Evolutionary conservation across 2,113 vertebrate genomes (phyloP).

Genomic region (Tachuris rubrigastra): DNA sequence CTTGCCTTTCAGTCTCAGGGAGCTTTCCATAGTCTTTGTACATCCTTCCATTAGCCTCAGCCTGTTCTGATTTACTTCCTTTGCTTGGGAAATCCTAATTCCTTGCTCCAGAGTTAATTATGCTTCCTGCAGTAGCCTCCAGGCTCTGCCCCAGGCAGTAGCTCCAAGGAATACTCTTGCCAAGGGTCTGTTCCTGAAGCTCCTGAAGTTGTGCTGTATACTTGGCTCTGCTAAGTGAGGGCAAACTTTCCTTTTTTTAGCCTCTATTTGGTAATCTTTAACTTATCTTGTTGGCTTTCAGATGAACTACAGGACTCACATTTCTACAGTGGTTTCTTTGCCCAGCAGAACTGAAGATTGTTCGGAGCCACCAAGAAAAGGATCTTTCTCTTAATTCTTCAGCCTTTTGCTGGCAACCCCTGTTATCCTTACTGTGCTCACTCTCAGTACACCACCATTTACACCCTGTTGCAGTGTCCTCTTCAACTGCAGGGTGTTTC

Average conservation of each 20-base stretch:
- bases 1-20: neutral
- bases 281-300: neutral
- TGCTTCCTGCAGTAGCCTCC: neutral
- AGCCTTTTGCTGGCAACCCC: neutral
- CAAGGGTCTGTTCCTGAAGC: neutral
- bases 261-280: neutral
- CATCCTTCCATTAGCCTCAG: neutral
- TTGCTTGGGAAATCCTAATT: neutral
- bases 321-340: neutral
- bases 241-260: neutral
- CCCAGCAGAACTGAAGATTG: neutral
- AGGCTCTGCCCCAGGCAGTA: neutral
- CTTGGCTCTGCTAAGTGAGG: neutral
- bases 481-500: neutral
- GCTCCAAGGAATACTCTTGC: neutral
- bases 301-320: neutral
- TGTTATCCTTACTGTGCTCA: neutral
- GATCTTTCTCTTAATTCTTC: neutral
- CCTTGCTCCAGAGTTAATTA: neutral
- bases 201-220: neutral
- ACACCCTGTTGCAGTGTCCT: neutral
- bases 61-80: neutral
- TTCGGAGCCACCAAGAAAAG: neutral
- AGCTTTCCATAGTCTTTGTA: neutral
- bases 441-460: neutral